Percentiles rank a stretch among this genome's conserved stretches.
phyloP scores from a whole-genome alignment of 2,113 vertebrate species.

The Atherinomorus stipes region DNA sequence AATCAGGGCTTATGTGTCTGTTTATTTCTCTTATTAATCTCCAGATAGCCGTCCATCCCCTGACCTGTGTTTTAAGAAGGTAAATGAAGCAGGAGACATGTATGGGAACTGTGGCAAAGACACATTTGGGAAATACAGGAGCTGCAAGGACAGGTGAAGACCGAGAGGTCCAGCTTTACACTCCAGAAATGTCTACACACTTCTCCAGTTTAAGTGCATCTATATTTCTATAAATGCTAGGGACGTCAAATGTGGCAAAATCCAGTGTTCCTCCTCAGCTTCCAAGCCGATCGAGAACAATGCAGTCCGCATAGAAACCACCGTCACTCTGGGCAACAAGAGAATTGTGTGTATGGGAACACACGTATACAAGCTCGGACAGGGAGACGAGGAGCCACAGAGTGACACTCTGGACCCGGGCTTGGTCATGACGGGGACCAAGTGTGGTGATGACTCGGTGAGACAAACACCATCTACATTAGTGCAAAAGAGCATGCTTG shows the following conservation, averaged over 20 bases:
- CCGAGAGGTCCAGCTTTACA: neutral
- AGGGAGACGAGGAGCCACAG: constrained; percentile 80
- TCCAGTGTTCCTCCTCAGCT: constrained; percentile 91
- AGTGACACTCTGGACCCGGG: constrained; percentile 95
- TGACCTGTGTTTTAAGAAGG: constrained; percentile 90
- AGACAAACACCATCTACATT: constrained; percentile 26
- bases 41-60: constrained; percentile 89
- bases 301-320: constrained; percentile 92
- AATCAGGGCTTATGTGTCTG: constrained; percentile 3
- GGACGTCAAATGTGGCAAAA: constrained; percentile 95
- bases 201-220: neutral
- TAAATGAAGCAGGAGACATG: constrained; percentile 92
- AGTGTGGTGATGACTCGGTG: constrained; percentile 92
- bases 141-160: constrained; percentile 87
- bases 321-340: constrained; percentile 71
- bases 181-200: neutral
- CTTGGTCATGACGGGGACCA: constrained; percentile 94
- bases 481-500: neutral
- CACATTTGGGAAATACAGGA: constrained; percentile 87
- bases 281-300: constrained; percentile 89
- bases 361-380: constrained; percentile 87
- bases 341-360: constrained; percentile 89
- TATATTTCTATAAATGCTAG: constrained; percentile 68
- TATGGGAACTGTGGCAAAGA: constrained; percentile 98
- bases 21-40: constrained; percentile 15